phyloP scores from a whole-genome alignment of 2,797 vertebrate species.

The Hylomyscus alleni region DNA sequence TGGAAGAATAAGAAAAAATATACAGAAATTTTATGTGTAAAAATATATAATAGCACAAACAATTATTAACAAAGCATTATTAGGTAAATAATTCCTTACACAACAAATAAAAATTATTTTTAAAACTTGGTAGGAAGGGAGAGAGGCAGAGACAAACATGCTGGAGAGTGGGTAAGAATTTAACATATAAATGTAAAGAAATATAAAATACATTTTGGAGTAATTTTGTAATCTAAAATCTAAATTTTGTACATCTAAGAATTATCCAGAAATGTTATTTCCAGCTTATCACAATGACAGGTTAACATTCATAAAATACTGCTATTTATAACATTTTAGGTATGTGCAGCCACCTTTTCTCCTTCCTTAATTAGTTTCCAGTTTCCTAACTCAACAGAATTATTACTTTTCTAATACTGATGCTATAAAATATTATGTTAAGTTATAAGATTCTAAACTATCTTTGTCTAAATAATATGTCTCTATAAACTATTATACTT shows the following conservation, averaged over 20 bases:
- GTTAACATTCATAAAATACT: conserved; percentile 46
- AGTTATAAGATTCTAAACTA: conserved; percentile 40
- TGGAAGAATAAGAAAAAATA: not conserved
- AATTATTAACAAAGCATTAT: conserved; percentile 51
- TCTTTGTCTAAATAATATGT: not conserved
- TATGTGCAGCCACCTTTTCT: not conserved
- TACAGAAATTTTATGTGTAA: not conserved
- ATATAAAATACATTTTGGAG: conserved; percentile 46
- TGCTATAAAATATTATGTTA: conserved; percentile 38
- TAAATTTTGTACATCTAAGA: conserved; percentile 51
- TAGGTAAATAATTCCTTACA: conserved; percentile 17
- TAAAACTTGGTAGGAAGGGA: not conserved
- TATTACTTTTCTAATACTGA: conserved; percentile 29
- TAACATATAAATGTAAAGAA: conserved; percentile 21
- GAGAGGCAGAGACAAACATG: not conserved
- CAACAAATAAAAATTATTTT: conserved; percentile 47
- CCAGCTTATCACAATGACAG: conserved; percentile 5
- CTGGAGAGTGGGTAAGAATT: not conserved
- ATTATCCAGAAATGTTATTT: conserved; percentile 64
- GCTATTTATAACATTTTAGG: conserved; percentile 26
- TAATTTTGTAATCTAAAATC: conserved; percentile 34
- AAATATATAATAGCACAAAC: conserved; percentile 44
- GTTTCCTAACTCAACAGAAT: conserved; percentile 10
- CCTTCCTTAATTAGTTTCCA: not conserved
- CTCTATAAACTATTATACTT: not conserved